These are phyloP conservation scores for Tipula vernalis DNA, from an alignment of 2,888 invertebrate genomes.

Conservation along the genomic window DNA sequence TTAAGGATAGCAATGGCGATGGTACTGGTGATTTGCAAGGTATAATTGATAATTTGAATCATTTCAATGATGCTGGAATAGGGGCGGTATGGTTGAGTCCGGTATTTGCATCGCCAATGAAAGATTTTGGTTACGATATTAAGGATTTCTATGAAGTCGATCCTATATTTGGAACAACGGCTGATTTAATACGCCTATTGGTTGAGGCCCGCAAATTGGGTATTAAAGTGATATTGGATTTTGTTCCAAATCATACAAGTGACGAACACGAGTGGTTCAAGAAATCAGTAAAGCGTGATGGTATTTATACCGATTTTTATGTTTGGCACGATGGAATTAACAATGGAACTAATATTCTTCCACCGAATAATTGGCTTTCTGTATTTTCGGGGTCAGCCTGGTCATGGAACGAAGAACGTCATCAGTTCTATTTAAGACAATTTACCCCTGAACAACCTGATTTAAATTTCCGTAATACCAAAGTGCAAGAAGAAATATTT, in stretches of 20 bases:
- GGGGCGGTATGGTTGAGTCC: conserved; percentile 60
- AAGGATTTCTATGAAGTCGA: conserved; percentile 54
- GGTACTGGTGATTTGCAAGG: conserved; percentile 68
- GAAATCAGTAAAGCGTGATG: conserved; percentile 42
- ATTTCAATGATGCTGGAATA: conserved; percentile 54
- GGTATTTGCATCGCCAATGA: conserved; percentile 49
- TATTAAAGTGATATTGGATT: conserved; percentile 34
- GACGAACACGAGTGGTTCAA: conserved; percentile 51
- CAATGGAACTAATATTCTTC: conserved; percentile 22
- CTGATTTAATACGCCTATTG: conserved; percentile 52
- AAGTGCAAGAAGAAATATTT: conserved; percentile 53
- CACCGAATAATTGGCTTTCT: conserved; percentile 43
- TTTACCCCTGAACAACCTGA: conserved; percentile 66
- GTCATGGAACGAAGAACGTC: conserved; percentile 50
- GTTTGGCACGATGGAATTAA: conserved; percentile 42
- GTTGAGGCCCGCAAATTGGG: conserved; percentile 35
- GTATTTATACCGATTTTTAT: conserved; percentile 55
- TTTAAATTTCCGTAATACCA: conserved; percentile 61
- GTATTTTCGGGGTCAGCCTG: conserved; percentile 59
- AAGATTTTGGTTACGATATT: conserved; percentile 69
- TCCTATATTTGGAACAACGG: conserved; percentile 53
- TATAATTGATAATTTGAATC: conserved; percentile 38
- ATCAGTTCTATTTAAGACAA: conserved; percentile 70
- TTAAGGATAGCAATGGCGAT: conserved; percentile 58
- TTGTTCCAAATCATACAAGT: conserved; percentile 42